Evolutionary conservation across 2,113 vertebrate genomes (phyloP), one percentile per base, ranked within the genome.

Genomic region (Larimichthys crocea): DNA sequence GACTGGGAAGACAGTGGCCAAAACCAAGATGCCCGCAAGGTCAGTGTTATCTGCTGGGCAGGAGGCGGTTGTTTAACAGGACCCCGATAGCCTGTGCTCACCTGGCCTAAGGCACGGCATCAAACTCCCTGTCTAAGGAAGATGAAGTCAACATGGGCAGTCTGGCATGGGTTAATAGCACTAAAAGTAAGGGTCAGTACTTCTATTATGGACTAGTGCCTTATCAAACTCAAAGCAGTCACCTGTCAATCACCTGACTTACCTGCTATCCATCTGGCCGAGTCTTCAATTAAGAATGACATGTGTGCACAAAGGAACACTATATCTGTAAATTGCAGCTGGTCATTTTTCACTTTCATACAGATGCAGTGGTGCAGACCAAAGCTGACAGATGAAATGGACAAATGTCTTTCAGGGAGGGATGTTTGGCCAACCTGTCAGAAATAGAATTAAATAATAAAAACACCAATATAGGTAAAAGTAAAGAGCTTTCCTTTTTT

Each of bases 161-260:
- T 75, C 61, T 72, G 87, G 52, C 76, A 76, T 56, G 74, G 83
- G 91, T 92, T 93, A 93, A 93, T 91, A 82, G 85, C 78, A 56
- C 86, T 84, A 79, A 86, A 89, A 89, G 88, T 86, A 65, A 89
- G 88, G 92, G 93, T 94, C 92, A 92, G 81, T 83, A 69, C 89
- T 89, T 92, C 89, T 71, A 94, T 94, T 93, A 94, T 68, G 73
- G 83, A 80, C 76, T 55, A 50, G 63, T 35, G 48, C 81, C 86
- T 94, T 94, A 94, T 95, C 93, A 91, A 90, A 89, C 77, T 66
- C 62, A 3, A 74, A 75, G 79, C 84, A 81, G 86, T 89, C 91
- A 93, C 77, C 85, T 92, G 92, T 86, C 92, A 91, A 85, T 94
- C 92, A 94, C 85, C 72, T 78, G 77, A 77, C 80, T 87, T 79